Evolutionary conservation across 2,113 vertebrate species (phyloP).

Genomic region (Heliornis fulica): DNA sequence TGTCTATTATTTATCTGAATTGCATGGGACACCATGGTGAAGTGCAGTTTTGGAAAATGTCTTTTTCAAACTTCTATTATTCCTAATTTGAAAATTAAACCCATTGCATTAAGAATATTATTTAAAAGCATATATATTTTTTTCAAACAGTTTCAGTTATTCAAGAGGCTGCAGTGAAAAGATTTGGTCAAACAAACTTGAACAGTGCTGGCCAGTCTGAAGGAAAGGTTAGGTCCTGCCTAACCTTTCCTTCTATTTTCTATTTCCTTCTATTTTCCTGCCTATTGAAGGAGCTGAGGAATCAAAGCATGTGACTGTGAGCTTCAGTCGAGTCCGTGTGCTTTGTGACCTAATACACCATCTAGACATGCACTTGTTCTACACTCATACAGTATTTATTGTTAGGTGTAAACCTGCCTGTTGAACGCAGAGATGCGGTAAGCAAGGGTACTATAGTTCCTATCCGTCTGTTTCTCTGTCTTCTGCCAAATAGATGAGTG

Average conservation of each 20-base stretch:
- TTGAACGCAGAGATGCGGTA: background rate
- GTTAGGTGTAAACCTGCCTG: background rate
- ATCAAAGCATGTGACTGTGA: background rate
- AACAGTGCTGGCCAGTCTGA: background rate
- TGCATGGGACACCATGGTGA: background rate
- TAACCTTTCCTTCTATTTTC: too few species aligned
- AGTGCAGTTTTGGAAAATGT: background rate
- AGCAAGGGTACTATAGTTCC: background rate
- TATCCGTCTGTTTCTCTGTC: background rate
- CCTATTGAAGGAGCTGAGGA: background rate
- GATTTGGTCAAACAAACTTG: background rate
- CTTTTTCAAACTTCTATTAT: background rate
- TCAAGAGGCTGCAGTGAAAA: background rate
- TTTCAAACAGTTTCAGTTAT: background rate
- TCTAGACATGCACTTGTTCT: background rate
- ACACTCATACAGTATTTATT: background rate
- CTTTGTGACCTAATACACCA: background rate
- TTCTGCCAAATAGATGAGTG: background rate
- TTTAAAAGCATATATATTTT: background rate
- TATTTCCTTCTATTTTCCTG: too few species aligned
- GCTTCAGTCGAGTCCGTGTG: background rate
- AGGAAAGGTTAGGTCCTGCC: background rate
- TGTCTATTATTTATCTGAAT: background rate
- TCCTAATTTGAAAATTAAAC: background rate
- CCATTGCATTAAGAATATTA: background rate